These are phyloP conservation scores for Sarcophaga peregrina DNA, from an alignment of 1,140 invertebrate species.

Conservation along the genomic window DNA sequence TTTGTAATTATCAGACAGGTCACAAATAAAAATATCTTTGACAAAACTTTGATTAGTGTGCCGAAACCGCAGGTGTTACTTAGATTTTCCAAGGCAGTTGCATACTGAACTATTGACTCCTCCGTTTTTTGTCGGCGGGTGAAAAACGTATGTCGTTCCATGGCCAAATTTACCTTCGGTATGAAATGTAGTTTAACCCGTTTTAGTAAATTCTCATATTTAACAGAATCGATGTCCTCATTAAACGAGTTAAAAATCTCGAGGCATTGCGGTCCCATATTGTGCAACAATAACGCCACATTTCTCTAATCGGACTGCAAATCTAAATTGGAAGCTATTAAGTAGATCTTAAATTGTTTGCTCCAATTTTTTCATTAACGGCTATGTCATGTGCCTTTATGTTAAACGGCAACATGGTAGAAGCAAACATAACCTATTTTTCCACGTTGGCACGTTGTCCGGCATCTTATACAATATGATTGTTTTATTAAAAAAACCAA, in stretches of 20 bases:
- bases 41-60: slow-evolving; percentile 48
- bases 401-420: slow-evolving; percentile 14
- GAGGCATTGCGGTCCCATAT: slow-evolving; percentile 30
- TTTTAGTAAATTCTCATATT: slow-evolving; percentile 27
- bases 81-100: slow-evolving; percentile 50
- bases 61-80: slow-evolving; percentile 51
- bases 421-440: slow-evolving; percentile 13
- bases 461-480: not conserved
- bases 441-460: not conserved
- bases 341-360: slow-evolving; percentile 27
- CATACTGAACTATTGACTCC: slow-evolving; percentile 49
- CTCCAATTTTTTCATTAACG: slow-evolving; percentile 34
- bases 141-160: slow-evolving; percentile 53
- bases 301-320: slow-evolving; percentile 13
- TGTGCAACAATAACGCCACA: slow-evolving; percentile 41
- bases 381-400: slow-evolving; percentile 28
- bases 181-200: slow-evolving; percentile 44
- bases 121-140: slow-evolving; percentile 48
- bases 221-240: slow-evolving; percentile 19
- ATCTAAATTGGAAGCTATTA: slow-evolving; percentile 28
- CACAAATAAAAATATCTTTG: slow-evolving; percentile 49
- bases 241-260: slow-evolving; percentile 39
- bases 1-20: slow-evolving; percentile 27
- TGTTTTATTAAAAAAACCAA: not conserved
- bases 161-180: slow-evolving; percentile 51